Base-by-base conservation (phyloP, 2,113 vertebrate genomes). In the Calypte anna region DNA sequence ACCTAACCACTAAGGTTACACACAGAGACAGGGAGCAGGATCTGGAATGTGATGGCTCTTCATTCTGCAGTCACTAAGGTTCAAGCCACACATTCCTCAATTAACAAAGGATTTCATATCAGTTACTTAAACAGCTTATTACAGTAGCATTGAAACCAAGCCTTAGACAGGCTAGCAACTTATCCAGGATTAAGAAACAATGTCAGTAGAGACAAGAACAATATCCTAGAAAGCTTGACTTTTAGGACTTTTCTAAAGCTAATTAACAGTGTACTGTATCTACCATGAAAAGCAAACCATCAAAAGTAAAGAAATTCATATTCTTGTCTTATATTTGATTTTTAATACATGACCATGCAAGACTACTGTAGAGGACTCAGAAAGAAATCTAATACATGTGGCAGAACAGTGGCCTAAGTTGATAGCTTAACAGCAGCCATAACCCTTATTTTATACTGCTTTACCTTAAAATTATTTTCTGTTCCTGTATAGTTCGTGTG, bases 401-500 rank as follows among this genome's bases (percentile, higher is more conserved):
- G 57, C 36, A 90, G 68, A 24, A 90, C 19, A 90, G 27, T 19
- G 1, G 25, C 30, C 33, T 66, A 31, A 85, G 46, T 33, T 93
- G 62, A 81, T 14, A 75, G 59, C 57, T 73, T 53, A 91, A 82
- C 25, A 79, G 27, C 30, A 61, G 57, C 12, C 46, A 8, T 91
- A 95, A 73, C 23, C 80, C 66, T 54, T 79, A 63, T 76, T 89
- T 64, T 30, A 63, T 74, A 91, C 3, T 80, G 61, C 14, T 81
- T 86, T 78, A 74, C 51, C 25, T 70, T 75, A 86, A 77, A 94
- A 78, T 48, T 40, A 76, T 46, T 73, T 68, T 85, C 31, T 73
- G 83, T 91, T 77, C 44, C 48, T 75, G 13, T 53, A 57, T 2
- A 4, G 80, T 64, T 88, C 40, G 67, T 40, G 16, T 36, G 3